Evolutionary conservation across 2,888 invertebrate genomes (phyloP).

Genomic region (Plebejus melissa): DNA sequence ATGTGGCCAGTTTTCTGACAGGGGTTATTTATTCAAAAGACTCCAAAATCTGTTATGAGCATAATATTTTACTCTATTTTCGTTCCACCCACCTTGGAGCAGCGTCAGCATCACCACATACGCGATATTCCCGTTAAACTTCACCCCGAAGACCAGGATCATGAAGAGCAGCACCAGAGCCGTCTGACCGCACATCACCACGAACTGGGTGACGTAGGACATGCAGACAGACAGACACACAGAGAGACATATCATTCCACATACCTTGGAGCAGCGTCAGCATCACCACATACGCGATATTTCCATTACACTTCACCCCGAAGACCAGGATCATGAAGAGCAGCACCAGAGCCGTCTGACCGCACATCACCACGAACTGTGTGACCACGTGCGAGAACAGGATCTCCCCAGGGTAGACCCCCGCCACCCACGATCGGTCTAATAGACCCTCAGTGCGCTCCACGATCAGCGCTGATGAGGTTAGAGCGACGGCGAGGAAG

Average conservation of each 20-base stretch:
- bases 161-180: conserved; percentile 94
- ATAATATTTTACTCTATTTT: too few species aligned
- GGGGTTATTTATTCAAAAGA: too few species aligned
- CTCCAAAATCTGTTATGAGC: too few species aligned
- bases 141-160: conserved; percentile 93
- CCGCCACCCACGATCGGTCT: conserved; percentile 96
- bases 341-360: conserved; percentile 93
- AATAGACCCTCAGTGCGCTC: conserved; percentile 94
- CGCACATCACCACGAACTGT: conserved; percentile 96
- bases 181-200: conserved; percentile 97
- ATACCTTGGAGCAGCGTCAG: conserved; percentile 91
- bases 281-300: conserved; percentile 89
- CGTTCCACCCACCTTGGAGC: conserved; percentile 81
- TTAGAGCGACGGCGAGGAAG: conserved; percentile 96
- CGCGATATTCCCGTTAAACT: conserved; percentile 91
- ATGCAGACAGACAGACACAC: too few species aligned
- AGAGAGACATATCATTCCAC: neutral
- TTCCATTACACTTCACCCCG: conserved; percentile 93
- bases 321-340: conserved; percentile 95
- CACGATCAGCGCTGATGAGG: conserved; percentile 93
- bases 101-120: conserved; percentile 92
- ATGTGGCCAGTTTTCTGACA: too few species aligned
- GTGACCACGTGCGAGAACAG: conserved; percentile 95
- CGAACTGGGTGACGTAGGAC: conserved; percentile 89
- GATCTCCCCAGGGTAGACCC: conserved; percentile 94